Conservation (phyloP, 2,797 vertebrate genomes). For the Aldrovandia affinis region DNA sequence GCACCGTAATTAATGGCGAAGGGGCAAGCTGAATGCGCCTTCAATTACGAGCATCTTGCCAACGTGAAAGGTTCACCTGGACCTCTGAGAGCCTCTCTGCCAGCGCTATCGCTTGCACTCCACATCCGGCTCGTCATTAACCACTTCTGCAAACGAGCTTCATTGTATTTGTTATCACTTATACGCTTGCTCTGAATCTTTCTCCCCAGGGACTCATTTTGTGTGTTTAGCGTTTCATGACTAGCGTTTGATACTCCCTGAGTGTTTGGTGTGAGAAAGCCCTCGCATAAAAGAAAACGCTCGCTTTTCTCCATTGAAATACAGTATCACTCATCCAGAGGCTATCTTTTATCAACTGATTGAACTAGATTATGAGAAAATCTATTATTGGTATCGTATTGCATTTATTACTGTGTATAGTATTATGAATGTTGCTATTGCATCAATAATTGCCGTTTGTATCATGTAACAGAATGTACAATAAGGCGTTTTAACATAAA, state of each 20-base stretch:
- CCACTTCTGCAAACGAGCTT: conserved; percentile 17
- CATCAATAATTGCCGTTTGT: no score
- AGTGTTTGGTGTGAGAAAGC: background rate
- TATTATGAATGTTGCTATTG: no score
- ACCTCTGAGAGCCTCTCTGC: background rate
- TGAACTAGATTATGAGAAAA: background rate
- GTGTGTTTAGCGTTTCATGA: conserved; percentile 19
- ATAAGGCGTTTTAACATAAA: no score
- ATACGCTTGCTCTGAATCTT: background rate
- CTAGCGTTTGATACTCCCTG: background rate
- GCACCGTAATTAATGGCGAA: background rate
- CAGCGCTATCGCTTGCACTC: background rate
- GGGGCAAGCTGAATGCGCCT: background rate
- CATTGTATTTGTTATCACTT: conserved; percentile 17
- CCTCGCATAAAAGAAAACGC: background rate
- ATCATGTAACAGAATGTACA: no score
- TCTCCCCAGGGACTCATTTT: conserved; percentile 10
- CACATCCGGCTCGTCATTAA: background rate
- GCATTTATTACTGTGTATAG: no score
- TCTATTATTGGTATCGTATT: no score
- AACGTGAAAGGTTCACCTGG: background rate
- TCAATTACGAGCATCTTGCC: conserved; percentile 18
- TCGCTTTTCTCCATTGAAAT: background rate
- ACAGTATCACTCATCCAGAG: background rate
- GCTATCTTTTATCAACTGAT: background rate